Evolutionary conservation across 2,113 vertebrate genomes (phyloP), one percentile per base, ranked within the genome.

Genomic region (Romanogobio albipinnatus): DNA sequence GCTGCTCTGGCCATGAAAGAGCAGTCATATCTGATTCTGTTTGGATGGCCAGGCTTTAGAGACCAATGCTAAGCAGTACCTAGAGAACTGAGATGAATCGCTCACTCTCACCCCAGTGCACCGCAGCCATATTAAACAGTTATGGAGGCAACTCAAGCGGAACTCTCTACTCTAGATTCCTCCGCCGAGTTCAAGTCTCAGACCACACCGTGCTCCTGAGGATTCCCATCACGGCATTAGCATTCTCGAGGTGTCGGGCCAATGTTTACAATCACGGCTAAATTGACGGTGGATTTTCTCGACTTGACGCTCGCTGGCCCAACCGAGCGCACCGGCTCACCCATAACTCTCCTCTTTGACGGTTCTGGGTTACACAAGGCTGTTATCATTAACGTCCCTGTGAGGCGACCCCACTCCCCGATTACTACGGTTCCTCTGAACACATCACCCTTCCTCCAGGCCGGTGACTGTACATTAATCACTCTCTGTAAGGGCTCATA

Each of bases 321-420:
- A 74, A 86, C 88, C 83, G 43, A 82, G 73, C 9, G 81, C 83
- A 68, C 84, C 85, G 80, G 62, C 81, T 5, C 3, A 58, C 70
- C 86, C 90, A 91, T 94, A 91, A 70, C 86, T 94, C 92, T 91
- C 86, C 89, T 76, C 62, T 58, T 82, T 92, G 93, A 93, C 90
- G 91, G 90, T 93, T 94, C 91, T 88, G 87, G 92, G 92, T 92
- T 93, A 92, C 87, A 90, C 81, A 81, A 87, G 86, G 68, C 87
- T 14, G 82, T 90, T 82, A 83, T 90, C 87, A 91, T 88, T 90
- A 90, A 91, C 89, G 84, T 80, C 80, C 87, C 86, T 33, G 74
- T 24, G 64, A 66, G 80, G 76, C 66, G 81, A 86, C 85, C 86
- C 84, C 45, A 80, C 83, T 83, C 45, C 81, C n/a, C 49, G 53